Percentiles rank a stretch among this genome's conserved stretches.
phyloP scores from a whole-genome alignment of 2,113 vertebrate genomes.

The Entosphenus tridentatus region DNA sequence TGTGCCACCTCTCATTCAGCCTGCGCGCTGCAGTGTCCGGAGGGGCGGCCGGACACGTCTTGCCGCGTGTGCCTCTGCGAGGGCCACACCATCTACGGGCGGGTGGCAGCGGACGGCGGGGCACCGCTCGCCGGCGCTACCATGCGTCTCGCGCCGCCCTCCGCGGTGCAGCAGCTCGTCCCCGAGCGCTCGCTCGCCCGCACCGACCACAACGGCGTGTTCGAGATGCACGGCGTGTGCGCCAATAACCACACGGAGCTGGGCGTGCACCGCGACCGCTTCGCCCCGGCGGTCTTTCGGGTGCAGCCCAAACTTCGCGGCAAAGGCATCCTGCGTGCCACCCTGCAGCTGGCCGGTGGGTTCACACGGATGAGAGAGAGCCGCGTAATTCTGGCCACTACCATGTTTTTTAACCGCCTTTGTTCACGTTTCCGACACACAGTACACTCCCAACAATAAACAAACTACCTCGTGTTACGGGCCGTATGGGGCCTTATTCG shows the following conservation, averaged over 20 bases:
- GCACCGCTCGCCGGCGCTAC: conserved; percentile 37
- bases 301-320: conserved; percentile 16
- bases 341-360: no score
- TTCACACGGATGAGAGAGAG: no score
- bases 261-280: conserved; percentile 44
- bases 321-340: no score
- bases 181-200: conserved; percentile 35
- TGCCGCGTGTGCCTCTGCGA: conserved; percentile 62
- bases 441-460: no score
- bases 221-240: conserved; percentile 53
- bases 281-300: conserved; percentile 19
- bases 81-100: conserved; percentile 42
- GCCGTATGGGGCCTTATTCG: no score
- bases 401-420: no score
- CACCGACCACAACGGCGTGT: conserved; percentile 44
- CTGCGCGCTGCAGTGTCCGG: conserved; percentile 44
- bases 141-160: conserved; percentile 8
- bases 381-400: no score
- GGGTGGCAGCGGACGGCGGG: conserved; percentile 43
- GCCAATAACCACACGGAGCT: conserved; percentile 50
- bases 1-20: conserved; percentile 17
- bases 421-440: no score
- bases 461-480: no score
- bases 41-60: conserved; percentile 47
- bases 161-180: conserved; percentile 19